Evolutionary conservation across 2,797 vertebrate species (phyloP).

Genomic region (Dicrostonyx torquatus): DNA sequence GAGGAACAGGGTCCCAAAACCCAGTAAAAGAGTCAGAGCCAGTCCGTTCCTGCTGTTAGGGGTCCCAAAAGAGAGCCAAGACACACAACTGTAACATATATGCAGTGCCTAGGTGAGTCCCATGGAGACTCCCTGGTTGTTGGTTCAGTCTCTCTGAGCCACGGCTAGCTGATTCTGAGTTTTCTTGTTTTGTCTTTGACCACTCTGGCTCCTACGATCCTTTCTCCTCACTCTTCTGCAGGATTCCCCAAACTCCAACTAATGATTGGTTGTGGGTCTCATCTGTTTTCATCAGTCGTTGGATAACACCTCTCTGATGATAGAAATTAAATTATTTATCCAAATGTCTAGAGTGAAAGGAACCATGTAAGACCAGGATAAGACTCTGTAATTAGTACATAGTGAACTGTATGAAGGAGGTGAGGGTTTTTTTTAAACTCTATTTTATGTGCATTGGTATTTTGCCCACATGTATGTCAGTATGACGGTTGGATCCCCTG

Average conservation of each 20-base stretch:
- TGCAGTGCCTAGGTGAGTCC: background rate
- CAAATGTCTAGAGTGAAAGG: background rate
- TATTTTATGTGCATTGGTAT: background rate
- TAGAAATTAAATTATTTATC: constrained; percentile 3
- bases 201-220: background rate
- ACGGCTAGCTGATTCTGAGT: background rate
- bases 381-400: background rate
- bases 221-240: background rate
- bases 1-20: background rate
- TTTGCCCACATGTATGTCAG: background rate
- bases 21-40: background rate
- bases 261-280: background rate
- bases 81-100: background rate
- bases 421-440: background rate
- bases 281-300: background rate
- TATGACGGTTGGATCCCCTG: background rate
- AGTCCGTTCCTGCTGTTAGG: background rate
- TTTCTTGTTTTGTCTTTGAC: background rate
- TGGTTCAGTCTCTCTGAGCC: background rate
- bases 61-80: background rate
- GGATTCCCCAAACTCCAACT: background rate
- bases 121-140: background rate
- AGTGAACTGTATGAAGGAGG: background rate
- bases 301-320: background rate
- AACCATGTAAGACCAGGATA: background rate